Base-by-base conservation (phyloP, 2,888 invertebrate species). In the Scrobipalpa atriplicella region DNA sequence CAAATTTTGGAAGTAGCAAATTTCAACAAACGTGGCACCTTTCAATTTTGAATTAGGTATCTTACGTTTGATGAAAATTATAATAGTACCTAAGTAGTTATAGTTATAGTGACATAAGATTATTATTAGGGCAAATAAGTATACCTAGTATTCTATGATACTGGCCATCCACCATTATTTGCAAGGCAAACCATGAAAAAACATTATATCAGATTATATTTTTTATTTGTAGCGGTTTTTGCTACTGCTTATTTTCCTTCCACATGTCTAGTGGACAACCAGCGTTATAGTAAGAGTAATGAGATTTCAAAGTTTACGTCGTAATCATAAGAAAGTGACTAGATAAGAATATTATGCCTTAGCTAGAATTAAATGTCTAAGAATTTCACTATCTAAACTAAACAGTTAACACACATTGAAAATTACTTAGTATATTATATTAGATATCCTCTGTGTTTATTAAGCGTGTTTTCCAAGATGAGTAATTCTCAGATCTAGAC, bases 261-360 rank as follows among this genome's bases (percentile, higher is more conserved):
- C 39, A 39, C 39, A 39, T 5, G 8, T 39, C 11, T 10, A 10
- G 39, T 39, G 39, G 39, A 11, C 39, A 39, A 39, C 39, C 39
- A 39, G 8, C 39, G 8, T 39, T 39, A 39, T 39, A 39, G 39
- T 39, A 39, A 8, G 39, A 39, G 39, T 39, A 39, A 16, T 43
- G 43, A 43, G 13, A 43, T 43, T 43, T 13, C 13, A 43, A 16
- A 47, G 10, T 6, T 47, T n/a, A 16, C 11, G 11, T 13, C 3
- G 11, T 43, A 43, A 13, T 43, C 43, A 43, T 43, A 47, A 47
- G 58, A 60, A 16, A 29, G 36, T 38, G 38, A 47, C 47, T 47
- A 47, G 47, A 47, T 16, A 47, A 16, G n/a, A 9, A 13, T 47
- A 47, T 47, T 47, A 47, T 47, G 47, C 16, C 16, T 1, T n/a